A percentile compares a stretch with the other conserved stretches of the same genome.
phyloP scores from a whole-genome alignment of 2,888 invertebrate species.

The Aphidius colemani region DNA sequence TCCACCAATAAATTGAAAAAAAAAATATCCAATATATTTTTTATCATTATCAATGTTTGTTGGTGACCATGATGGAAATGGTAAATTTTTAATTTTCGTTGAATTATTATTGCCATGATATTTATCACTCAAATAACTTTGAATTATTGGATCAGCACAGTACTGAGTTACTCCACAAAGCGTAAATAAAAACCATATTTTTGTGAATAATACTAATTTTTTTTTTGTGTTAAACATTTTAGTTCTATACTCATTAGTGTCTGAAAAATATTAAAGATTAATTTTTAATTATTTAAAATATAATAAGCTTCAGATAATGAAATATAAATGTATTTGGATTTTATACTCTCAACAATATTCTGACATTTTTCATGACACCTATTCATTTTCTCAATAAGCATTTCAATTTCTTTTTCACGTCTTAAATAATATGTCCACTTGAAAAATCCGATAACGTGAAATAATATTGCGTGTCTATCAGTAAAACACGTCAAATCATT shows the following conservation, averaged over 20 bases:
- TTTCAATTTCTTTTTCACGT: slow-evolving; percentile 29
- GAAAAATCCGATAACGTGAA: slow-evolving; percentile 38
- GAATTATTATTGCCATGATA: slow-evolving; percentile 15
- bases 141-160: slow-evolving; percentile 39
- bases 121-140: slow-evolving; percentile 24
- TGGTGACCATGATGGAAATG: slow-evolving; percentile 39
- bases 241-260: slow-evolving; percentile 7
- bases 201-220: slow-evolving; percentile 29
- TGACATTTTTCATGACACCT: slow-evolving; percentile 38
- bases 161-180: slow-evolving; percentile 40
- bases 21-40: slow-evolving; percentile 36
- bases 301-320: background rate
- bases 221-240: slow-evolving; percentile 27
- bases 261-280: slow-evolving; percentile 9
- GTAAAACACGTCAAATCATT: slow-evolving; percentile 34
- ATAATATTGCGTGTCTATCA: slow-evolving; percentile 29
- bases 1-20: slow-evolving; percentile 38
- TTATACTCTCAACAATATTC: slow-evolving; percentile 26
- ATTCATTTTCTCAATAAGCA: slow-evolving; percentile 31
- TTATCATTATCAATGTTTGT: slow-evolving; percentile 30
- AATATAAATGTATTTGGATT: background rate
- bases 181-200: slow-evolving; percentile 34
- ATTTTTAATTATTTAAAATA: slow-evolving; percentile 2
- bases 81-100: slow-evolving; percentile 30
- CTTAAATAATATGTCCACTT: slow-evolving; percentile 42